These are phyloP conservation scores for Yponomeuta cagnagella DNA, from an alignment of 2,888 invertebrate species.

Conservation along the genomic window DNA sequence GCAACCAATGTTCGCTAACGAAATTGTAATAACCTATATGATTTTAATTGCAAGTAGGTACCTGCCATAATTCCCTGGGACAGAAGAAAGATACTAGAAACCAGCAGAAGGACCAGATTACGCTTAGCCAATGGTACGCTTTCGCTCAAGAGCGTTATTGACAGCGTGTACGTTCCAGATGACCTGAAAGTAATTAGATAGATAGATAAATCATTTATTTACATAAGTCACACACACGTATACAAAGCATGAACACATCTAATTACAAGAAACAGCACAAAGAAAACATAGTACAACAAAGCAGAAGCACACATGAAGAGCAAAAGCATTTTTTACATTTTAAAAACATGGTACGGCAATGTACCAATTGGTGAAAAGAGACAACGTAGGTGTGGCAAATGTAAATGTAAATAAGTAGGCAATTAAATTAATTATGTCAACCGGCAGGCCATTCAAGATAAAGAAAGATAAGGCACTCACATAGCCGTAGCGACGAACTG, in stretches of 20 bases:
- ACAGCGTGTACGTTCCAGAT: slow-evolving; percentile 42
- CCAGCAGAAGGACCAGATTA: slow-evolving; percentile 41
- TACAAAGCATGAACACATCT: too few relatives aligned
- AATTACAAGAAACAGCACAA: too few relatives aligned
- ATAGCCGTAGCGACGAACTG: slow-evolving; percentile 47
- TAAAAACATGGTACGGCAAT: too few relatives aligned
- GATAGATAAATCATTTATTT: slow-evolving; percentile 7
- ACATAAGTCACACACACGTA: too few relatives aligned
- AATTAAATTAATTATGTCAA: too few relatives aligned
- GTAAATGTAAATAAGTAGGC: too few relatives aligned
- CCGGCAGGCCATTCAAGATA: background rate
- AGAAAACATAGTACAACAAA: too few relatives aligned
- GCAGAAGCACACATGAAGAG: too few relatives aligned
- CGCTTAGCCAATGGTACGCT: slow-evolving; percentile 42
- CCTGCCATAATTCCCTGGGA: slow-evolving; percentile 50
- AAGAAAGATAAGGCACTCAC: slow-evolving; percentile 33
- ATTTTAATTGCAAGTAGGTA: slow-evolving; percentile 23
- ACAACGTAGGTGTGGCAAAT: too few relatives aligned
- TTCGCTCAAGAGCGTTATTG: slow-evolving; percentile 47
- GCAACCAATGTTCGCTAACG: too few relatives aligned
- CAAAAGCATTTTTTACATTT: too few relatives aligned
- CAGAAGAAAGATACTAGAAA: slow-evolving; percentile 44
- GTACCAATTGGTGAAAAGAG: too few relatives aligned
- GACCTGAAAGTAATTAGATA: slow-evolving; percentile 36
- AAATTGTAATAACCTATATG: background rate